Base-by-base conservation (phyloP, 2,113 vertebrate genomes). In the Salvelinus sp. region DNA sequence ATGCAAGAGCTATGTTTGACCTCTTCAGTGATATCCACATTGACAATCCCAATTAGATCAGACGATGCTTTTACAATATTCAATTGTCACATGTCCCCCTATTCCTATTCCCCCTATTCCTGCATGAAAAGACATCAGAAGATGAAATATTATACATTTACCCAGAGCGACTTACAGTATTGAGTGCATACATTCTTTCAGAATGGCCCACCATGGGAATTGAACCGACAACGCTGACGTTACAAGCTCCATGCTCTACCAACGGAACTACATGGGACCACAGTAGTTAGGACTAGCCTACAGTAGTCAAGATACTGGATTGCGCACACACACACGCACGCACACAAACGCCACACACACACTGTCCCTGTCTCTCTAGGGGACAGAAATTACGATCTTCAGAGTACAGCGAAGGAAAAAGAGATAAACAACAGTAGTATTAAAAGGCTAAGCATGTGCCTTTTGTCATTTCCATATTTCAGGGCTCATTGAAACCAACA, bases 381-480 rank as follows among this genome's bases (percentile, higher is more conserved):
- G 64, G 10, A 27, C 23, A 66, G 20, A 23, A 66, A n/a, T 23
- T 1, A 28, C 25, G 3, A 66, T 66, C 25, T 28, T 6, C 64
- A 14, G 25, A 14, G 23, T 4, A 28, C 64, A 30, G 22, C 10
- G 25, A 27, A 27, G 10, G 64, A 27, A 4, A 66, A 25, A 63
- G 25, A 28, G 10, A 66, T 64, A 23, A 30, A 28, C 12, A 67
- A 20, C 7, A 3, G 60, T 13, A 10, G 23, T 7, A 23, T n/a
- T 54, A 16, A 54, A 18, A 76, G 44, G 68, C 69, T 70, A 50
- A 54, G 25, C 44, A 50, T 77, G 60, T 54, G 70, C 65, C 69
- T 63, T 64, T 50, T 57, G 63, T 27, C 60, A 14, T 76, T 57
- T 66, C 44, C 69, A 54, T 54, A 50, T 54, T 65, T 50, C 71